Base-by-base conservation (phyloP, 2,113 vertebrate species). In the Rhinichthys klamathensis region DNA sequence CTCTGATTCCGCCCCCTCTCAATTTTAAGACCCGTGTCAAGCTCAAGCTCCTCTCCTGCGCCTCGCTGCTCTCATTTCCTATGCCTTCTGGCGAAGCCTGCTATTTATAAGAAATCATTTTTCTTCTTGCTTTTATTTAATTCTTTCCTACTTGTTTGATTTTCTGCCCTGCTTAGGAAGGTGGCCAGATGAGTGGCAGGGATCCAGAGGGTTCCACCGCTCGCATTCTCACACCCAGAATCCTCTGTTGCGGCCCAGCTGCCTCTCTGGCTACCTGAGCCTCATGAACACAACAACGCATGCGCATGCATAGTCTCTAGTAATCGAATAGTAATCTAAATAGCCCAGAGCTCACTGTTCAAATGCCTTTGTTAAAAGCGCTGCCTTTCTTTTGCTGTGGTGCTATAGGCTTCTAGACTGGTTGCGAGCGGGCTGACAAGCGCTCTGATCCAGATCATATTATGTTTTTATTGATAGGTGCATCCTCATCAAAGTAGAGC, bases 91-190 rank as follows among this genome's bases (percentile, higher is more conserved):
- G 95, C 95, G 92, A 95, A 93, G 92, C 93, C 90, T 92, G 93
- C 94, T 95, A 95, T 95, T 95, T 95, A 95, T 95, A 95, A 93
- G 93, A 93, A 94, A 93, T 93, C 92, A 93, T 94, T 94, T 95
- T 93, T 95, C 92, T 94, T 92, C 84, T 90, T 56, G 79, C 88
- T 91, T 91, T 89, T 91, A 90, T 94, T 94, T 93, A 95, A 94
- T 94, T 95, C 92, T 93, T 94, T 93, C 91, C 91, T 91, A 93
- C 91, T 91, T 92, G 93, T 95, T 94, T 95, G 94, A 94, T 95
- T 95, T 94, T 93, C 92, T 95, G 93, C 94, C 94, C 94, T 93
- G 92, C 92, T 94, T 95, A 94, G 94, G 93, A 95, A 95, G 93
- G 93, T 94, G 93, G 92, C 92, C 92, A 95, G 93, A 94, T 94